These are phyloP conservation scores for Myopa testacea DNA, from an alignment of 2,888 invertebrate species.

Conservation along the genomic window DNA sequence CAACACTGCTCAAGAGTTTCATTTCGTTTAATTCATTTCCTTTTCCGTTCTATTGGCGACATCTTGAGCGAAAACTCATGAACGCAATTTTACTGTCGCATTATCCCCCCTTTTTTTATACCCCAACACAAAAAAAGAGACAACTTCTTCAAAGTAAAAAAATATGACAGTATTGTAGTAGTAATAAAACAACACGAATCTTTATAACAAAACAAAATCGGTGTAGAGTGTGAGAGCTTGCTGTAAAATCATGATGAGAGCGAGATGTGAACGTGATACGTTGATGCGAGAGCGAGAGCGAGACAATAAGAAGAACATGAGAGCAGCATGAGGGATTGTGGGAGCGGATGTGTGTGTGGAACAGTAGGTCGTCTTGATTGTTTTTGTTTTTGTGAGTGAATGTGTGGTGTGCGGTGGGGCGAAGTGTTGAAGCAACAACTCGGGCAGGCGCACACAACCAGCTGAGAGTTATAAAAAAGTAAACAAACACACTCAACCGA, in stretches of 20 bases:
- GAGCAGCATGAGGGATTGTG: not conserved
- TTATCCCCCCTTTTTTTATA: conserved; percentile 8
- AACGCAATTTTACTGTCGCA: not conserved
- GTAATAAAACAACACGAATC: conserved; percentile 37
- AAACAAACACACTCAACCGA: conserved; percentile 47
- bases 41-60: conserved; percentile 19
- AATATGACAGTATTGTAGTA: not conserved
- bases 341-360: not conserved
- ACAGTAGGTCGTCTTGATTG: not conserved
- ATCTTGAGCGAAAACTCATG: not conserved
- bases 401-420: not conserved
- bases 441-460: conserved; percentile 40
- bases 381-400: not conserved
- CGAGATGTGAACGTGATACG: conserved; percentile 8
- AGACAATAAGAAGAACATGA: not conserved
- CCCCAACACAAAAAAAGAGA: conserved; percentile 20
- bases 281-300: conserved; percentile 1
- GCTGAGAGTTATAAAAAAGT: conserved; percentile 33
- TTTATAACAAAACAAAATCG: conserved; percentile 48
- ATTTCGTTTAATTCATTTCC: not conserved
- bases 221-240: conserved; percentile 31
- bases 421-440: conserved; percentile 15
- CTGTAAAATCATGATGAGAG: conserved; percentile 7
- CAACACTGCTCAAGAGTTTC: no score
- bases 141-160: conserved; percentile 2